Evolutionary conservation across 1,140 invertebrate genomes (phyloP).

Genomic region (Drosophila teissieri): DNA sequence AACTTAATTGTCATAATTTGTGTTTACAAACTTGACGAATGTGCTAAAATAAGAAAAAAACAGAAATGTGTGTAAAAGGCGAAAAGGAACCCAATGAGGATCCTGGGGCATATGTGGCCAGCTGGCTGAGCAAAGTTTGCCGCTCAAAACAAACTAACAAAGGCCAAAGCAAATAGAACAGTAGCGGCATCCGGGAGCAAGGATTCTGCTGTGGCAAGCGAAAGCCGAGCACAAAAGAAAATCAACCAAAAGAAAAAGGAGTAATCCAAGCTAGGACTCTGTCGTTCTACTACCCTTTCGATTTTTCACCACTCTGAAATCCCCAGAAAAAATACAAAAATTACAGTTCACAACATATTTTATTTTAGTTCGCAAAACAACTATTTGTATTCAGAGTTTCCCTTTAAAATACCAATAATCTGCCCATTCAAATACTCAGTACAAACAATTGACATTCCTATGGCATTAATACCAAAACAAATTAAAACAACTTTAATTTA

Average conservation of each 20-base stretch:
- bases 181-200: constrained; percentile 39
- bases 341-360: too few relatives aligned
- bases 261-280: neutral
- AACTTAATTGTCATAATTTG: constrained; percentile 83
- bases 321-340: too few relatives aligned
- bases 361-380: too few relatives aligned
- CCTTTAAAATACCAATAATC: too few relatives aligned
- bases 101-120: constrained; percentile 65
- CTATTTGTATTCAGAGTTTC: too few relatives aligned
- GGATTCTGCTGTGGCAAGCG: constrained; percentile 46
- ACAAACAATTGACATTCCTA: too few relatives aligned
- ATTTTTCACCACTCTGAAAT: neutral
- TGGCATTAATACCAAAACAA: too few relatives aligned
- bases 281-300: constrained; percentile 4
- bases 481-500: neutral
- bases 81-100: neutral
- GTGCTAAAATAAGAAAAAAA: constrained; percentile 41
- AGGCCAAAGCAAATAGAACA: constrained; percentile 74
- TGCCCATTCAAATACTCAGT: too few relatives aligned
- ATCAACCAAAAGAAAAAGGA: constrained; percentile 19
- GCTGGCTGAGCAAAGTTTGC: constrained; percentile 58
- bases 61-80: neutral
- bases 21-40: constrained; percentile 80
- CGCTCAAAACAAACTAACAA: constrained; percentile 72
- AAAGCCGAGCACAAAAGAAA: constrained; percentile 42